These are phyloP conservation scores for Popillia japonica DNA, from an alignment of 1,140 invertebrate species.

Conservation along the genomic window DNA sequence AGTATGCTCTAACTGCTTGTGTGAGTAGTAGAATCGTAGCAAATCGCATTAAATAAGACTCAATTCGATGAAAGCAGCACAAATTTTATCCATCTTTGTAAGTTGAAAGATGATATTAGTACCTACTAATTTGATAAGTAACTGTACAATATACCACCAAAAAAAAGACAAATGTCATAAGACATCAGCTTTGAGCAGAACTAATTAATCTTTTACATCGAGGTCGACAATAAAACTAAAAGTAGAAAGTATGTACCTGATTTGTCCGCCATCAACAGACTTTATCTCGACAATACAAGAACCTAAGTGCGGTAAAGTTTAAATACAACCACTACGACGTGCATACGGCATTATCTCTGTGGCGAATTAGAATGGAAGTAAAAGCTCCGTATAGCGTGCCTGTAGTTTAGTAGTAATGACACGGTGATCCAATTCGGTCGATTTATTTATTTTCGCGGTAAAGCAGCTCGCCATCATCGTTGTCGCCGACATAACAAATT, in stretches of 20 bases:
- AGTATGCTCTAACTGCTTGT: too few species aligned
- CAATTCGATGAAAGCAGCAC: too few species aligned
- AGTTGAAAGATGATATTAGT: too few species aligned
- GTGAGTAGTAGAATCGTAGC: too few species aligned
- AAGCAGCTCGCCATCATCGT: not conserved
- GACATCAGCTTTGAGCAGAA: too few species aligned
- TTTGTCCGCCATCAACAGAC: not conserved
- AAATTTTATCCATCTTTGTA: too few species aligned
- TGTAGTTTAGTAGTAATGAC: not conserved
- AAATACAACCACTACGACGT: not conserved
- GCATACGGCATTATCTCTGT: not conserved
- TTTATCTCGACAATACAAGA: not conserved
- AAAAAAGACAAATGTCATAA: too few species aligned
- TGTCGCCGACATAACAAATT: constrained; percentile 1
- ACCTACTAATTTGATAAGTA: too few species aligned
- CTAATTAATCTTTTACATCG: not conserved
- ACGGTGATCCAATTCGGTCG: not conserved
- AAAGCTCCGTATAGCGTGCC: not conserved
- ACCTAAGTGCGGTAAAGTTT: not conserved
- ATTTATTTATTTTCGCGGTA: constrained; percentile 8
- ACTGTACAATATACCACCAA: too few species aligned
- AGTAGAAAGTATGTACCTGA: not conserved
- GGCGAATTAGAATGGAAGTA: constrained; percentile 5
- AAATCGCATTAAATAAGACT: too few species aligned
- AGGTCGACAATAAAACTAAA: not conserved